phyloP scores from a whole-genome alignment of 2,113 vertebrate species.

The Podilymbus podiceps region DNA sequence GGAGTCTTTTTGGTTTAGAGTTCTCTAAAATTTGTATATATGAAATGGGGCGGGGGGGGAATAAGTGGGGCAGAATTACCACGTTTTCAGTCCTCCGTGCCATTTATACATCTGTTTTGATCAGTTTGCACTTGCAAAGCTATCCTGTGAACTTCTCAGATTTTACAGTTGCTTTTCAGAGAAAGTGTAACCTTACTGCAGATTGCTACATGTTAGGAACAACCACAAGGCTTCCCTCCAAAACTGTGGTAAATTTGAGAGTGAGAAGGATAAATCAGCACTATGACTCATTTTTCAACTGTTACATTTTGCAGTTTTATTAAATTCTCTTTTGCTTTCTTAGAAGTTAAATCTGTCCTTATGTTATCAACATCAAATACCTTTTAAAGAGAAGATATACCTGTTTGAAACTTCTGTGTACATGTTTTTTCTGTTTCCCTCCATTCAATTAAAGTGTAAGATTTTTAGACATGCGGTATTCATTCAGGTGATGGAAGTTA shows the following conservation, averaged over 20 bases:
- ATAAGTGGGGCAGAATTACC: background rate
- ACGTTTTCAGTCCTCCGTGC: background rate
- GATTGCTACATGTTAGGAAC: background rate
- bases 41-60: background rate
- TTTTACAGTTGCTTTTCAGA: background rate
- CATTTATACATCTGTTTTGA: background rate
- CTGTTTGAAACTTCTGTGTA: background rate
- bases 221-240: background rate
- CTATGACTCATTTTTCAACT: background rate
- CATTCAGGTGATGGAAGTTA: background rate
- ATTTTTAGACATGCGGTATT: background rate
- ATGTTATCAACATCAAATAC: background rate
- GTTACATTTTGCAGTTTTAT: background rate
- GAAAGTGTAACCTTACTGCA: background rate
- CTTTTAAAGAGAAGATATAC: background rate
- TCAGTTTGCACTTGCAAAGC: background rate
- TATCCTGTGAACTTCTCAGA: background rate
- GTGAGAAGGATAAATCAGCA: background rate
- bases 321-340: background rate
- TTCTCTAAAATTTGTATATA: background rate
- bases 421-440: background rate
- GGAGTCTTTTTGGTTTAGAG: background rate
- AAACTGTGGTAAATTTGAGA: background rate
- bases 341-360: background rate
- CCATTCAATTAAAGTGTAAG: background rate